Conservation (phyloP, 2,888 invertebrate genomes). For the Strigamia crassipes region DNA sequence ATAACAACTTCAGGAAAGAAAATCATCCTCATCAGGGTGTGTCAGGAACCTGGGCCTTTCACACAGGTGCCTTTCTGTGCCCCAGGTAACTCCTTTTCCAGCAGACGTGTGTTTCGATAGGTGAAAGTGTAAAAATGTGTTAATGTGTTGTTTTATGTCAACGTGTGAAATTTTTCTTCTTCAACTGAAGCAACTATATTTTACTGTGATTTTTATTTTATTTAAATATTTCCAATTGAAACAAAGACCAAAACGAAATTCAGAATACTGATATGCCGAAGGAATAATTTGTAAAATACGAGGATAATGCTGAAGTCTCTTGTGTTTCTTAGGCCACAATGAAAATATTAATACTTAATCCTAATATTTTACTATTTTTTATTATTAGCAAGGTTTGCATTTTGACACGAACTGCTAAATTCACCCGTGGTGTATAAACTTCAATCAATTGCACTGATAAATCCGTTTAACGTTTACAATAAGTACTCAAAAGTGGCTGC, state of each 20-base stretch:
- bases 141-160: conserved; percentile 28
- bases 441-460: conserved; percentile 40
- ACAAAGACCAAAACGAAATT: background rate
- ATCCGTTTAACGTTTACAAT: conserved; percentile 1
- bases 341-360: background rate
- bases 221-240: background rate
- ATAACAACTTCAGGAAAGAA: conserved; percentile 19
- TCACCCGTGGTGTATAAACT: conserved; percentile 18
- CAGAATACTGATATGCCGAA: background rate
- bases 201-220: conserved; percentile 9
- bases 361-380: background rate
- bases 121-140: conserved; percentile 5
- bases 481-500: conserved; percentile 4
- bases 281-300: conserved; percentile 24
- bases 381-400: background rate
- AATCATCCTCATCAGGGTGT: conserved; percentile 36
- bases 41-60: conserved; percentile 28
- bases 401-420: conserved; percentile 5
- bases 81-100: conserved; percentile 26
- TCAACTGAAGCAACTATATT: conserved; percentile 7
- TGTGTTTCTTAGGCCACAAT: conserved; percentile 20
- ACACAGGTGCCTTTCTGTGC: conserved; percentile 40
- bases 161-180: background rate
- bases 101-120: conserved; percentile 21
- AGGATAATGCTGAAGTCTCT: background rate